phyloP scores from a whole-genome alignment of 2,888 invertebrate genomes.

The Rhyacophila evoluta region DNA sequence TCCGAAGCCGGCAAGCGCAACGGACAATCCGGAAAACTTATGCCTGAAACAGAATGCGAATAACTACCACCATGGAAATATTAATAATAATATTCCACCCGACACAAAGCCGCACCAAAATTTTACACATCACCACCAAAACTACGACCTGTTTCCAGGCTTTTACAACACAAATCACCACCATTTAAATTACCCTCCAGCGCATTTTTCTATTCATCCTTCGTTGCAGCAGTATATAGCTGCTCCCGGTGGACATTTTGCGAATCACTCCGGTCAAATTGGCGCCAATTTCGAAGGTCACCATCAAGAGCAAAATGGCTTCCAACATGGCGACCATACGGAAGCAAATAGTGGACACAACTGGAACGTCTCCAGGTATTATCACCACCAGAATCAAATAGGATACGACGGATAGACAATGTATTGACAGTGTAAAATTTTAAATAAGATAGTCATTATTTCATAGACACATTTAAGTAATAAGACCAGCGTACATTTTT shows the following conservation, averaged over 20 bases:
- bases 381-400: constrained; percentile 47
- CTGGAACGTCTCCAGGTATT: constrained; percentile 46
- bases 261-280: neutral
- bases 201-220: constrained; percentile 40
- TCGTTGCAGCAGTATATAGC: constrained; percentile 51
- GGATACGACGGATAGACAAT: constrained; percentile 38
- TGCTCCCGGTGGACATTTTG: constrained; percentile 35
- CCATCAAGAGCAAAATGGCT: constrained; percentile 19
- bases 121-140: constrained; percentile 41
- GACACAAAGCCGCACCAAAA: constrained; percentile 30
- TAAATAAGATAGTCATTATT: too few species aligned
- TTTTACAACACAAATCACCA: constrained; percentile 45
- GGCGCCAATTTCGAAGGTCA: constrained; percentile 35
- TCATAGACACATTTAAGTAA: too few species aligned
- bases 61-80: constrained; percentile 13
- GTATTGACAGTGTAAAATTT: neutral
- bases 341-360: constrained; percentile 28
- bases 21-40: constrained; percentile 49
- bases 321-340: neutral
- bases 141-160: constrained; percentile 48
- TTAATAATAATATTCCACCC: neutral
- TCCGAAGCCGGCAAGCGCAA: neutral
- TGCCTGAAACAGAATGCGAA: constrained; percentile 46
- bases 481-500: too few species aligned
- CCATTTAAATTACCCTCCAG: constrained; percentile 36